phyloP scores from a whole-genome alignment of 2,888 invertebrate genomes.

The Ischnura elegans region DNA sequence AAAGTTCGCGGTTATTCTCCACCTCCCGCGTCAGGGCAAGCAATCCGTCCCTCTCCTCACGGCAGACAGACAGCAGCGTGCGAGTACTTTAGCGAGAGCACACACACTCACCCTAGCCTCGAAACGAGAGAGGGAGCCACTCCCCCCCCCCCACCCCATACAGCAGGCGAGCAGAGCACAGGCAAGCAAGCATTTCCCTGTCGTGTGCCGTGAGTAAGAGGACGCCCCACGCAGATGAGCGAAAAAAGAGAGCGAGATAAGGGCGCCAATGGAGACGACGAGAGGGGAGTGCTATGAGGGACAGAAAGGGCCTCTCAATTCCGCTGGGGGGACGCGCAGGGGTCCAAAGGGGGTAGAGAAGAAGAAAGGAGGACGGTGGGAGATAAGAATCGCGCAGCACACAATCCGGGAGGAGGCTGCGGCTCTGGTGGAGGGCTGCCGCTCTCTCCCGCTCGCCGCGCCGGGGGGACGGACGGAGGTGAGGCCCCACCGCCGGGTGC shows the following conservation, averaged over 20 bases:
- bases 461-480: not conserved
- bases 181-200: conserved; percentile 53
- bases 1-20: not conserved
- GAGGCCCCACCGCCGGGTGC: not conserved
- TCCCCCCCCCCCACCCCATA: not conserved
- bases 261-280: conserved; percentile 51
- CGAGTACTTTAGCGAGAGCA: not conserved
- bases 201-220: conserved; percentile 63
- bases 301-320: conserved; percentile 55
- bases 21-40: not conserved
- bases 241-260: conserved; percentile 62
- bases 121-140: not conserved
- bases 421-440: conserved; percentile 54
- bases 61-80: not conserved
- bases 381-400: conserved; percentile 55
- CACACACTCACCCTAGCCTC: conserved; percentile 6
- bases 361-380: not conserved
- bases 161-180: conserved; percentile 25
- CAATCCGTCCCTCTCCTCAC: conserved; percentile 19
- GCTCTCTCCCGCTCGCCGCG: conserved; percentile 40
- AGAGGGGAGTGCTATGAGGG: conserved; percentile 3
- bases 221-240: conserved; percentile 64
- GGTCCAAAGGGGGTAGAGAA: conserved; percentile 29
- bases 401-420: conserved; percentile 64
- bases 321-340: not conserved